Evolutionary conservation across 2,888 invertebrate genomes (phyloP), one percentile per base, ranked within the genome.

Genomic region (Caenorhabditis sp.): DNA sequence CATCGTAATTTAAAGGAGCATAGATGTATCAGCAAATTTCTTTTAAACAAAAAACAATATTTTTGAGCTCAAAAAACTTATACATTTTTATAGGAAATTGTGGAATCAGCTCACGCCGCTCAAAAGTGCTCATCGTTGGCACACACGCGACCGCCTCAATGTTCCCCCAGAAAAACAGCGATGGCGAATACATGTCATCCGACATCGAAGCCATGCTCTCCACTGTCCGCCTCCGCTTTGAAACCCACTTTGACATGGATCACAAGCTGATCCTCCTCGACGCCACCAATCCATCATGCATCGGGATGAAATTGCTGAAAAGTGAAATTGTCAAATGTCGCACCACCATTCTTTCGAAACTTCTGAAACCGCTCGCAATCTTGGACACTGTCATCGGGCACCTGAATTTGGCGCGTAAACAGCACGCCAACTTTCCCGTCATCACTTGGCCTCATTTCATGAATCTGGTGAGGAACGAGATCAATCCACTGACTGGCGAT

Each of bases 401-500:
- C 70, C 53, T 88, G 67, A 78, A 76, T 26, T 90, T 91, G 88
- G 86, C 92, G 58, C 89, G 92, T 73, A 90, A 91, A 81, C 85
- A 88, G 23, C 90, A 90, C 61, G 89, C 90, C 67, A 89, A 90
- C 50, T 92, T 91, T 87, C 92, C 92, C 0, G 92, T 92, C 14
- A 88, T 92, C 78, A 89, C 91, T 12, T 91, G 91, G 90, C 89
- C 90, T 26, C 89, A 90, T 64, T 92, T 92, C 87, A 89, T 91
- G 21, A 65, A 72, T 14, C 63, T 82, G 31, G 62, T 83, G 5
- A 67, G 85, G 20, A 78, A 88, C 50, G 91, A 92, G 80, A 91
- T 92, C 27, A 92, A 92, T 87, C 90, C 92, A 20, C 88, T 92
- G 66, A 91, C 92, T 7, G 91, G 91, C 21, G 91, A 92, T 81